Base-by-base conservation (phyloP, 2,888 invertebrate species). In the Epinotia ramella region DNA sequence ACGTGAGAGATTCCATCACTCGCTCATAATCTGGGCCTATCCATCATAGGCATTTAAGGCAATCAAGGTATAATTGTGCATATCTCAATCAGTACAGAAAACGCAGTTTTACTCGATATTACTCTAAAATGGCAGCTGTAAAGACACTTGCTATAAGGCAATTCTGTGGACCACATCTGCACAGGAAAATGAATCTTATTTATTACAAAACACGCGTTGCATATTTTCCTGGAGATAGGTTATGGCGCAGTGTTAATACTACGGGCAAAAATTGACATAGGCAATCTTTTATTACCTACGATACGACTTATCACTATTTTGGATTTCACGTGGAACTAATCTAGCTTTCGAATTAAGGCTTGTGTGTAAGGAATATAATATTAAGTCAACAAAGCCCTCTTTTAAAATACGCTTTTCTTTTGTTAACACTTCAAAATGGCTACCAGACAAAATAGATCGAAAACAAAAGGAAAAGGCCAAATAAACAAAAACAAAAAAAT, bases 401-500 rank as follows among this genome's bases (percentile, higher is more conserved):
- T 56, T 18, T 13, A 44, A 18, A 18, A 9, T 70, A 33, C n/a
- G 3, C n/a, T 62, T 18, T 18, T 49, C 5, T 7, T 33, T 16
- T 24, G 7, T 33, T 4, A 3, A 28, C 7, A 64, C 11, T 64
- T 46, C 62, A 6, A 20, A 18, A 74, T 60, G 28, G 77, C 65
- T 73, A 65, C 40, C 40, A 9, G 40, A 33, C 63, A 12, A 77
- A 78, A 80, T 77, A 73, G 73, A 77, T 78, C 73, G 59, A 73
- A 82, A 80, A 83, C 83, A 85, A 82, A 83, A 84, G 80, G 80
- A 85, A 86, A 84, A 83, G 84, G 82, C 84, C 84, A 84, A 87
- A 88, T 88, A 86, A 82, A 82, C 81, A 91, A 91, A 75, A 90
- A 87, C 89, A 92, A 93, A 90, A 88, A 87, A 89, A 89, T 86